Base-by-base conservation (phyloP, 2,113 vertebrate genomes). In the Pelusios castaneus region DNA sequence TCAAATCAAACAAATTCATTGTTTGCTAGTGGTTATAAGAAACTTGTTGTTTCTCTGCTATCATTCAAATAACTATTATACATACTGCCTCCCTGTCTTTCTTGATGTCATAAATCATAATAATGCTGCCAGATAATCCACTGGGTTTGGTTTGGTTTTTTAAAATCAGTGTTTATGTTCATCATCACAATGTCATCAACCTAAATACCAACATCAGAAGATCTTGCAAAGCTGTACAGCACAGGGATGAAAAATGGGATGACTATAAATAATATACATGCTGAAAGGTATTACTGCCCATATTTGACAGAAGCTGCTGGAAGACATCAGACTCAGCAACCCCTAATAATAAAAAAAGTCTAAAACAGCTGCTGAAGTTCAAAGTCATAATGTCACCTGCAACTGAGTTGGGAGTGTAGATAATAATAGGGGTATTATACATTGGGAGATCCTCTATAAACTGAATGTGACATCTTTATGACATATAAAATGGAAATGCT, bases 291-390 rank as follows among this genome's bases (percentile, higher is more conserved):
- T 56, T 93, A 81, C 70, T n/a, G 92, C 82, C 82, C 80, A 81
- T 93, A 88, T 86, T 89, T 93, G 83, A 88, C 13, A 91, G 70
- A 95, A 84, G 16, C n/a, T 89, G 21, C 80, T 94, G 91, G 73
- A 95, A 97, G 77, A 78, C 83, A 93, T 41, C n/a, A 86, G 85
- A 29, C 9, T 97, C 79, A 92, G 63, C 5, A 89, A 84, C n/a
- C 90, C n/a, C 16, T 89, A 86, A 73, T 51, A 95, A 80, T 81
- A 47, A 85, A 86, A 93, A 43, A 16, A 70, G 88, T 55, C 25
- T 83, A 81, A 92, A 93, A 63, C n/a, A 95, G 89, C 67, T 95
- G 58, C 52, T 89, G 84, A 96, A 97, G 85, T 92, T 92, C 87
- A 80, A 95, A 95, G 75, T 85, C 38, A 87, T 76, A 90, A 95